Base-by-base conservation (phyloP, 2,797 vertebrate genomes). In the Xiphophorus birchmanni region DNA sequence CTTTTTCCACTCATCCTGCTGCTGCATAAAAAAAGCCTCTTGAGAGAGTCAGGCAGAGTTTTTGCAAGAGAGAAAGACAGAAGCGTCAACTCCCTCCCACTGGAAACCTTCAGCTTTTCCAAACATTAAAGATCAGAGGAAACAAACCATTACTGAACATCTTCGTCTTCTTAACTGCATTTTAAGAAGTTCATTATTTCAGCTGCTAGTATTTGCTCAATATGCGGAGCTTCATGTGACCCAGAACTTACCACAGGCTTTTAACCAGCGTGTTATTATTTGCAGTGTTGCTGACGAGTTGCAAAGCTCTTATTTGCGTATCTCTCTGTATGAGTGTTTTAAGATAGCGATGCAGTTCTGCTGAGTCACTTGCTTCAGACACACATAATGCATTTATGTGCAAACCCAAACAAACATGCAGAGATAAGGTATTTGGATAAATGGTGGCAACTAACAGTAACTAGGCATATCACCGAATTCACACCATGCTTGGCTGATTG, bases 351-450 rank as follows among this genome's bases (percentile, higher is more conserved):
- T n/a, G 10, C 52, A 52, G 77, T 77, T 47, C 75, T 80, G 89
- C 88, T 87, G 92, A 92, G 85, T 94, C 90, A 92, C 87, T 79
- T 82, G 83, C 82, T 78, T 78, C 79, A 82, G 29, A 44, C 81
- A 77, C 75, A 74, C 52, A 85, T 78, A 80, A 84, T 56, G 26
- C 79, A 79, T 71, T 77, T 42, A 58, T 74, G 63, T 37, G 54
- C 72, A 76, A 29, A 81, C 35, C 47, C 79, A 63, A 58, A 76
- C 58, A 73, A 37, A 76, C 76, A 75, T 37, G 76, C n/a, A 72
- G 73, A 83, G 75, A 73, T 75, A 74, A 58, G 76, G 63, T 29
- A 73, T 80, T 47, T 47, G 47, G 45, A 78, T 60, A 50, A 67
- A 77, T 63, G 85, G 82, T 65, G 75, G 82, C 60, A 88, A 72